Conservation (phyloP, 1,140 invertebrate species). For the Drosophila arawakana region DNA sequence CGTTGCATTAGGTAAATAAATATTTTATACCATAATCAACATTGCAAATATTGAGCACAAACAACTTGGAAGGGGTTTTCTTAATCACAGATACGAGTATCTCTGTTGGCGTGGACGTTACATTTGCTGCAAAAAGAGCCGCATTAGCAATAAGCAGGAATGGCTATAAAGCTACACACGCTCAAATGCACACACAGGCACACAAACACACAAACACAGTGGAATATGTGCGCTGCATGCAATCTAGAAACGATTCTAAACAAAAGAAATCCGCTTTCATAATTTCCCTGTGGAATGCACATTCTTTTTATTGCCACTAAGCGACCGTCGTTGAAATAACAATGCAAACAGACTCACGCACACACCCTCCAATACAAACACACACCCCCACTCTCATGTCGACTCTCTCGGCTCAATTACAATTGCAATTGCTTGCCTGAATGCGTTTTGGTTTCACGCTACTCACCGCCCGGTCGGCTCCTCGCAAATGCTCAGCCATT, state of each 20-base stretch:
- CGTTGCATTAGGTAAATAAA: not conserved
- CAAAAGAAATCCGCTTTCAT: slow-evolving; percentile 83
- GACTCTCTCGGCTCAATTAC: slow-evolving; percentile 81
- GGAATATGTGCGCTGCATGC: slow-evolving; percentile 56
- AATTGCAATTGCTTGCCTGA: slow-evolving; percentile 83
- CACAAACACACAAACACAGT: slow-evolving; percentile 37
- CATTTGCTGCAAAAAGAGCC: slow-evolving; percentile 52
- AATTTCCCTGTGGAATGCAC: slow-evolving; percentile 80
- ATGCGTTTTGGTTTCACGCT: slow-evolving; percentile 77
- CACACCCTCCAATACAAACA: slow-evolving; percentile 31
- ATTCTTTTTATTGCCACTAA: slow-evolving; percentile 83
- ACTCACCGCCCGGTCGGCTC: slow-evolving; percentile 52
- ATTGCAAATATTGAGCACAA: slow-evolving; percentile 47
- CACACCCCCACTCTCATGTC: slow-evolving; percentile 22
- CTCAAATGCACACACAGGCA: slow-evolving; percentile 24
- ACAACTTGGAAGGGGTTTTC: slow-evolving; percentile 30
- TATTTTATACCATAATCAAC: slow-evolving; percentile 64
- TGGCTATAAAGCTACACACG: slow-evolving; percentile 46
- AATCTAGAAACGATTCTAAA: slow-evolving; percentile 82
- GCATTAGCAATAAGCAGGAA: slow-evolving; percentile 78
- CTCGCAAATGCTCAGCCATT: slow-evolving; percentile 66
- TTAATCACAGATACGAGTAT: slow-evolving; percentile 42
- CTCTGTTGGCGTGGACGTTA: slow-evolving; percentile 30
- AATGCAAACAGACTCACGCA: slow-evolving; percentile 71
- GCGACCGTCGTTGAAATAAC: slow-evolving; percentile 78